These are phyloP conservation scores for Peromyscus californicus DNA, from an alignment of 2,113 vertebrate species.

Conservation along the genomic window DNA sequence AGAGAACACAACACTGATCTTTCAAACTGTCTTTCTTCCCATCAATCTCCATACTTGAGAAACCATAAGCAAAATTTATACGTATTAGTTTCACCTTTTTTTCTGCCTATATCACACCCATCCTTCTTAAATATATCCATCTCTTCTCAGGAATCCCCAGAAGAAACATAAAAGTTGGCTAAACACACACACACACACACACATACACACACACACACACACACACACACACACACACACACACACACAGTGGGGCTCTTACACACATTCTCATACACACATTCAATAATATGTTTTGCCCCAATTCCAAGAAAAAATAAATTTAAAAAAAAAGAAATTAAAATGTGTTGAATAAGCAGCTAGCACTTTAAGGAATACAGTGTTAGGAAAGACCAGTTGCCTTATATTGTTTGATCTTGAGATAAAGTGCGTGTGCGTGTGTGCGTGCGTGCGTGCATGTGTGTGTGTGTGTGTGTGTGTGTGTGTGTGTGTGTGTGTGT, in stretches of 20 bases:
- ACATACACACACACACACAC: not conserved
- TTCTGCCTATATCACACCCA: not conserved
- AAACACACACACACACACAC: not conserved
- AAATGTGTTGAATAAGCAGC: not conserved
- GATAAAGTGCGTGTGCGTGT: accelerated
- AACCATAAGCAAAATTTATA: not conserved
- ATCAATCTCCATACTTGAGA: not conserved
- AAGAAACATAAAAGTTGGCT: not conserved
- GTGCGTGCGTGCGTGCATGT: no score
- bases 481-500: no score
- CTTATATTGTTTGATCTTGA: not conserved
- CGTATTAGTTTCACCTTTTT: not conserved
- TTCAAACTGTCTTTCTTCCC: not conserved
- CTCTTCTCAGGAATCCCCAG: not conserved
- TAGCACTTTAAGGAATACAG: not conserved
- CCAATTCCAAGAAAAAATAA: not conserved
- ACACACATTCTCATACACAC: not conserved
- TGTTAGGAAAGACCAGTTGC: no score
- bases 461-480: not conserved
- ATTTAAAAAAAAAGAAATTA: not conserved
- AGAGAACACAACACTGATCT: not conserved
- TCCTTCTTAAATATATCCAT: not conserved
- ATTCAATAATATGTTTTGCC: not conserved
- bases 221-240: not conserved
- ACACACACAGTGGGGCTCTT: not conserved